phyloP scores from a whole-genome alignment of 2,113 vertebrate species.

The Microtus oregoni region DNA sequence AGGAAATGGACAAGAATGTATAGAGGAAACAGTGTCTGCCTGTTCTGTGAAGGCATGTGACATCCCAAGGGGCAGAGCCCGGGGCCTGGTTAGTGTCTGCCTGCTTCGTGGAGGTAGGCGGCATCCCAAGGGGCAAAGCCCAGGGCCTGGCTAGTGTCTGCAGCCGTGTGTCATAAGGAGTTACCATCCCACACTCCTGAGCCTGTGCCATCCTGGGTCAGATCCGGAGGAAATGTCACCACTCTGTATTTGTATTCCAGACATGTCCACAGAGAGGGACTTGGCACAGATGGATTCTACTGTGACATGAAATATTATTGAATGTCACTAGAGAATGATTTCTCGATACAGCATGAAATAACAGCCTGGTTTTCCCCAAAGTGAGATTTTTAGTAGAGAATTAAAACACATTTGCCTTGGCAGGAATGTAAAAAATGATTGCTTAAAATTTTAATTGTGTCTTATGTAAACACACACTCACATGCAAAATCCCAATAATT shows the following conservation, averaged over 20 bases:
- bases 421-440: neutral
- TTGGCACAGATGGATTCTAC: neutral
- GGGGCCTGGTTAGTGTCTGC: too few species aligned
- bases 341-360: constrained; percentile 24
- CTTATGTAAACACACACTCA: neutral
- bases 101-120: too few species aligned
- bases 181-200: neutral
- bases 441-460: constrained; percentile 21
- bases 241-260: neutral
- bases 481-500: neutral
- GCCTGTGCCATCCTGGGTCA: neutral
- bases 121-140: neutral
- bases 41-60: too few species aligned
- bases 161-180: neutral
- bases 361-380: neutral
- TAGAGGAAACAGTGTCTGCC: neutral
- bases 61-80: neutral
- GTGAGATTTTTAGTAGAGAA: neutral
- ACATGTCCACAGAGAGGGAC: neutral
- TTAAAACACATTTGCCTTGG: constrained; percentile 28
- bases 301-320: constrained; percentile 57
- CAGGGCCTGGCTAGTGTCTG: too few species aligned
- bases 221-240: neutral
- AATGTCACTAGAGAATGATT: constrained; percentile 57
- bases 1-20: too few species aligned